Base-by-base conservation (phyloP, 2,113 vertebrate genomes). In the Mesembrinibis cayennensis region DNA sequence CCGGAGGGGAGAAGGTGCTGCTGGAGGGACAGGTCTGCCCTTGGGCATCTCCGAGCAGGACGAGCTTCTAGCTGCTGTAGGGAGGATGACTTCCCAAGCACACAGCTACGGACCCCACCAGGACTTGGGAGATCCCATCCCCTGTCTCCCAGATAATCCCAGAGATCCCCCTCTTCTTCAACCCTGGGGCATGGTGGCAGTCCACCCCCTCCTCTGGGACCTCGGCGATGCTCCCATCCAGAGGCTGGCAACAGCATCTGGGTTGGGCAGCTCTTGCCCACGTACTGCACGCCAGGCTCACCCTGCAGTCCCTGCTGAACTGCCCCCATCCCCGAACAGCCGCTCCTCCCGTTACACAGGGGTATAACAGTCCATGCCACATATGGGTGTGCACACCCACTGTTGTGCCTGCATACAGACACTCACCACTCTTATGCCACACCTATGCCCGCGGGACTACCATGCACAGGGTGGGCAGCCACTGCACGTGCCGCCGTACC, bases 391-490 rank as follows among this genome's bases (percentile, higher is more conserved):
- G 9, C 5, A 1, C 55, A 23, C 27, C 42, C 77, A 4, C 76
- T 10, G 2, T 7, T 7, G 2, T 6, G 3, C 73, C 30, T 18
- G 52, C 6, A 1, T 2, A 42, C 44, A 59, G 69, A 65, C 16
- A 20, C 50, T 18, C 16, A 0, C 65, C 11, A 8, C 61, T 91
- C 1, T 0, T 8, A 6, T 4, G 45, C 45, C 2, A 0, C 47
- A 25, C 70, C 73, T 78, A 47, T 11, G 3, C 55, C 63, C 9
- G 2, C 8, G 0, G 30, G 34, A 47, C 69, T 18, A 5, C 67
- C 0, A 0, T 9, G 20, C 67, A 16, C 1, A 0, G 32, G 29
- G n/a, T 14, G 32, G 34, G 32, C 67, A 84, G 81, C 16, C 1
- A 0, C 91, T 49, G 49, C 2, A 2, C 1, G 2, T 32, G 61